Evolutionary conservation across 2,888 invertebrate species (phyloP).

Genomic region (Tridacna crocea): DNA sequence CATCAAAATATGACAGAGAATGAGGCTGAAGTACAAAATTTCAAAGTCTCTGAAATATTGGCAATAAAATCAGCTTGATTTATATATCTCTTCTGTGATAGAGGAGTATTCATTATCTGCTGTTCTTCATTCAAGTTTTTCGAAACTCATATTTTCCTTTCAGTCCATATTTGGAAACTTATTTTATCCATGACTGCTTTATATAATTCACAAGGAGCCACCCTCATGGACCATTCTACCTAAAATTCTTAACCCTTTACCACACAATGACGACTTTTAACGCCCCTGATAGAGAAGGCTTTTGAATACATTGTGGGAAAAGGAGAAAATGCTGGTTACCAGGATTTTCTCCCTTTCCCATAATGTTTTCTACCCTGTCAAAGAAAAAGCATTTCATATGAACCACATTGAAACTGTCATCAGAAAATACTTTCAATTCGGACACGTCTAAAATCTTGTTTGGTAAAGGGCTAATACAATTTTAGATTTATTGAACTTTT

Average conservation of each 20-base stretch:
- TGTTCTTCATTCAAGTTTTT: too few species aligned
- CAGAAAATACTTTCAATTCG: background rate
- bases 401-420: background rate
- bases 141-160: too few species aligned
- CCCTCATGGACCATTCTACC: too few species aligned
- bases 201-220: too few species aligned
- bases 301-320: background rate
- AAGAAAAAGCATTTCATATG: background rate
- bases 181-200: too few species aligned
- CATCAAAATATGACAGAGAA: background rate
- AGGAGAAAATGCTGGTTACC: background rate
- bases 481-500: too few species aligned
- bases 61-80: background rate
- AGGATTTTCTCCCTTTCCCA: background rate
- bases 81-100: background rate
- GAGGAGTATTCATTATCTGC: background rate
- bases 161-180: too few species aligned
- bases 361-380: background rate
- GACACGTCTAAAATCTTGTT: too few species aligned
- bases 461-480: too few species aligned
- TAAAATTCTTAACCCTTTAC: background rate
- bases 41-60: slow-evolving; percentile 10
- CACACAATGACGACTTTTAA: background rate
- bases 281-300: background rate
- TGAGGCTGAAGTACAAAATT: background rate